Evolutionary conservation across 2,113 vertebrate species (phyloP).

Genomic region (Argyrosomus japonicus): DNA sequence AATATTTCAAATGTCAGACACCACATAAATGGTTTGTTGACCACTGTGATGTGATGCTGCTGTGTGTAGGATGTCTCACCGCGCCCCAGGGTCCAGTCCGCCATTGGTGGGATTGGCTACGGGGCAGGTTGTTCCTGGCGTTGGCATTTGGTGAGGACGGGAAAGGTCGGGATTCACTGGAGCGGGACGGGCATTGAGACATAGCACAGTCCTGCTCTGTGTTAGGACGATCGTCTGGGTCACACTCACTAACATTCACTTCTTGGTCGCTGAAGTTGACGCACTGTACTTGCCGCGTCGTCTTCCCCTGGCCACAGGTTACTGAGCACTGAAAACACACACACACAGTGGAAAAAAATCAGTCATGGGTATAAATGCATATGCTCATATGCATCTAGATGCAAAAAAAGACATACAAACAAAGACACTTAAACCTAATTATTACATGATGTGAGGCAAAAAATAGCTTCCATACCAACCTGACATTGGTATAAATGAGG

Average conservation of each 20-base stretch:
- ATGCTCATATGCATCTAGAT: background rate
- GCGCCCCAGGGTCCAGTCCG: slow-evolving; percentile 97
- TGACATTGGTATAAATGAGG: background rate
- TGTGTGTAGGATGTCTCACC: slow-evolving; percentile 84
- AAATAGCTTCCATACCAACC: background rate
- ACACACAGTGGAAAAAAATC: background rate
- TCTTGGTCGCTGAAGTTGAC: slow-evolving; percentile 93
- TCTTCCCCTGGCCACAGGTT: slow-evolving; percentile 95
- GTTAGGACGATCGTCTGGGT: slow-evolving; percentile 90
- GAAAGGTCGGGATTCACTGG: slow-evolving; percentile 82
- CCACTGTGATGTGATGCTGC: background rate
- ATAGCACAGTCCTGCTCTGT: slow-evolving; percentile 93
- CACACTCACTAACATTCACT: slow-evolving; percentile 90
- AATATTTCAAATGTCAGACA: background rate
- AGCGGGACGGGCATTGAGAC: slow-evolving; percentile 90
- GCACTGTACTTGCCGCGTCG: slow-evolving; percentile 92
- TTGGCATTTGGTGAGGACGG: slow-evolving; percentile 80
- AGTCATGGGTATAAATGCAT: background rate
- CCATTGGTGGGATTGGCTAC: slow-evolving; percentile 91
- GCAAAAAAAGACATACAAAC: background rate
- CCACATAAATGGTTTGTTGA: slow-evolving; percentile 2
- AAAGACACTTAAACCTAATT: background rate
- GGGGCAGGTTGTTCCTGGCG: slow-evolving; percentile 82
- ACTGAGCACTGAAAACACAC: slow-evolving; percentile 90
- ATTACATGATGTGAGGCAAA: background rate